Conservation (phyloP, 2,888 invertebrate species). For the Bombylius major region DNA sequence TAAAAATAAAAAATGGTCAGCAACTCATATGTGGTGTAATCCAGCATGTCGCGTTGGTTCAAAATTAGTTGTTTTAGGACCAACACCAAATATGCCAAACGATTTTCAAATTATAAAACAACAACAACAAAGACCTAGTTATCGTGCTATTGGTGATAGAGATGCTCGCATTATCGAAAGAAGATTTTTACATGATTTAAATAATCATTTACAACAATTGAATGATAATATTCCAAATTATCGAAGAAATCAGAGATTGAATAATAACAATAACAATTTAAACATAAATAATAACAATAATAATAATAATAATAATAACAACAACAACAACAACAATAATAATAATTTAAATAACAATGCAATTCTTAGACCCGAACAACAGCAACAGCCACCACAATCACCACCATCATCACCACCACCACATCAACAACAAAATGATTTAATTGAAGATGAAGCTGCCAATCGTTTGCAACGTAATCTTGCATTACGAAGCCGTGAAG, state of each 20-base stretch:
- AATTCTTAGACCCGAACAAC: neutral
- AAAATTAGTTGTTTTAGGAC: conserved; percentile 56
- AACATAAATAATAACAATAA: neutral
- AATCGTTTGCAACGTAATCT: conserved; percentile 34
- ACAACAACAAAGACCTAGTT: conserved; percentile 9
- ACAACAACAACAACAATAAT: neutral
- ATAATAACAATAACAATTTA: neutral
- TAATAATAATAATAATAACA: neutral
- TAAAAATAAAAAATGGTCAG: conserved; percentile 62
- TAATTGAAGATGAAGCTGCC: conserved; percentile 30
- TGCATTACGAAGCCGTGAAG: conserved; percentile 31
- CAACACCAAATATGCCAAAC: conserved; percentile 32
- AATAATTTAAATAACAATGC: neutral
- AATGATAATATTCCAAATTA: neutral
- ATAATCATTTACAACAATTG: neutral
- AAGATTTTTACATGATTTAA: no score
- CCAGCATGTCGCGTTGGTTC: conserved; percentile 73
- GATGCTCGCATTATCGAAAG: no score
- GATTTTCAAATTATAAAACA: conserved; percentile 37
- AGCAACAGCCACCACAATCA: neutral
- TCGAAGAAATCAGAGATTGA: neutral
- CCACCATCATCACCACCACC: neutral
- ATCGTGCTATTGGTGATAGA: no score
- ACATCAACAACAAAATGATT: conserved; percentile 13
- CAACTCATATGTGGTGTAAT: conserved; percentile 86